These are phyloP conservation scores for Clivina fossor DNA, from an alignment of 2,888 invertebrate genomes.

Conservation along the genomic window DNA sequence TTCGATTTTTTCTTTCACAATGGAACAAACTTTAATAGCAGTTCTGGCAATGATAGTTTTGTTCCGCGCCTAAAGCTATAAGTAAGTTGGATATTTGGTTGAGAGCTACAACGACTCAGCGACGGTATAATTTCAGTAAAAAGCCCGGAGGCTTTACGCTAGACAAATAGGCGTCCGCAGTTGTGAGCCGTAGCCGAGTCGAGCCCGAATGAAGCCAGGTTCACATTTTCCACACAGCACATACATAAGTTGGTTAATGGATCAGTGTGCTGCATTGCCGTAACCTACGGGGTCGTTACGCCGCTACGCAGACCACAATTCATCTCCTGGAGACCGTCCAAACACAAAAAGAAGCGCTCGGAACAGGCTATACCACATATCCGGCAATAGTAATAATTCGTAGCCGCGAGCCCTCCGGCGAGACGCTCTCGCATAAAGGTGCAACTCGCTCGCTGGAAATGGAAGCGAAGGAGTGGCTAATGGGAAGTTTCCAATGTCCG, in stretches of 20 bases:
- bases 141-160: conserved; percentile 30
- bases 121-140: conserved; percentile 22
- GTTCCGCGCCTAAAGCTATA: too few species aligned
- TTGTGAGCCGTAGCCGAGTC: conserved; percentile 13
- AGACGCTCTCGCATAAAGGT: too few species aligned
- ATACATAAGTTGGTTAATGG: conserved; percentile 44
- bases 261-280: conserved; percentile 46
- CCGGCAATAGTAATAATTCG: conserved; percentile 47
- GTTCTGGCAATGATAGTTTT: too few species aligned
- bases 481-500: conserved; percentile 44
- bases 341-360: conserved; percentile 42
- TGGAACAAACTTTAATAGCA: too few species aligned
- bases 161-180: conserved; percentile 38
- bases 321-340: conserved; percentile 49
- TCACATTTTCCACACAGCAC: too few species aligned
- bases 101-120: conserved; percentile 3
- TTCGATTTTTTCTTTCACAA: too few species aligned
- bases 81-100: too few species aligned
- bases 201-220: too few species aligned
- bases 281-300: conserved; percentile 43
- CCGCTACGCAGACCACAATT: conserved; percentile 48
- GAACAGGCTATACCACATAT: conserved; percentile 45
- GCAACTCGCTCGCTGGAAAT: not conserved
- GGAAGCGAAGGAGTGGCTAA: conserved; percentile 40
- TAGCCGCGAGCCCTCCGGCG: conserved; percentile 40